Evolutionary conservation across 2,888 invertebrate genomes (phyloP), one percentile per base, ranked within the genome.

Genomic region (Panopea generosa): DNA sequence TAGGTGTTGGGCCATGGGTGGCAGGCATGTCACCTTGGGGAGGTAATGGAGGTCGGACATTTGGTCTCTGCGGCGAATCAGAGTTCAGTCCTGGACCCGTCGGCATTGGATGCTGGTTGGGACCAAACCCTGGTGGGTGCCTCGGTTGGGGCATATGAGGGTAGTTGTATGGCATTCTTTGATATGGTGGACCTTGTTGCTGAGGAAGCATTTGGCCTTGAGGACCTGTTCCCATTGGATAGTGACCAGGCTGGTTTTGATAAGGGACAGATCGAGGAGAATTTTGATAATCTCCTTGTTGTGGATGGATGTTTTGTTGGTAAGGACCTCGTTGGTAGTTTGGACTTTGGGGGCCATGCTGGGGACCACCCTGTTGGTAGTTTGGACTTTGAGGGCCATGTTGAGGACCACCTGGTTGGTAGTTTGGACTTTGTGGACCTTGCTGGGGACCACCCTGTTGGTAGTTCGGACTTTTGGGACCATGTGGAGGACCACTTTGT

Each of bases 151-250:
- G 66, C 33, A 57, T 40, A 43, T 73, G 70, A n/a, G 73, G 70
- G 40, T 71, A 74, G 38, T 53, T 77, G 45, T 69, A 62, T 16
- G 68, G 76, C 72, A 65, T 78, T 47, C 65, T 62, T 50, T 59
- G 50, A 18, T 70, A 66, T 26, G 68, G 62, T 26, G 65, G 81
- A 24, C 68, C 68, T 18, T 59, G 47, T 14, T 63, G 62, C 33
- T 47, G 69, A 11, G 63, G 67, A 11, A 45, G 65, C n/a, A 47
- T 33, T 14, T 60, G 67, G 27, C 66, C 75, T 40, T 67, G 67
- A 16, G 70, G 73, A 14, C 76, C 33, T 11, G 33, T 4, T 53
- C 33, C 33, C 33, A 33, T 33, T 16, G 61, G 57, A 40, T 63
- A 60, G 26, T 29, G 56, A 16, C 45, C 61, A 40, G 62, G 67